Base-by-base conservation (phyloP, 2,797 vertebrate genomes). In the Enteromius thamalakanensis region DNA sequence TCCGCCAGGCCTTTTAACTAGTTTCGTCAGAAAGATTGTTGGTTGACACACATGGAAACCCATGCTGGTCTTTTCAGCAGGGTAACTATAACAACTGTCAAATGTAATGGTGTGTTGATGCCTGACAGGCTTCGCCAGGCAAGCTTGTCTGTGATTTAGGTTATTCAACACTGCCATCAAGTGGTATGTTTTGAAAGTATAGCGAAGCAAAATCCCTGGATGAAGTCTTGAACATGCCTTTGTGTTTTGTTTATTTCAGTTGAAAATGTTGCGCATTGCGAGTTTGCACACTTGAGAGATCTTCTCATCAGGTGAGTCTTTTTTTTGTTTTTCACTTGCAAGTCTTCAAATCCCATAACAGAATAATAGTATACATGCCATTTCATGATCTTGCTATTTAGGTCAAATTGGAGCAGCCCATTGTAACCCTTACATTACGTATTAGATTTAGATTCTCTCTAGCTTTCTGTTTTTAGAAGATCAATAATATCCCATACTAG, bases 191-290 rank as follows among this genome's bases (percentile, higher is more conserved):
- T 45, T 19, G 45, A 53, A 77, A 67, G 40, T 69, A 53, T 62
- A 75, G 3, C 26, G 19, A 49, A 9, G 42, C n/a, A 40, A 42
- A 9, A 49, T 62, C 34, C 10, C 47, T 29, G 19, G 34, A 42
- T 49, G 14, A 53, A n/a, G 64, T 76, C 8, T 32, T 64, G 58
- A 70, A 72, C 10, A 32, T 67, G 29, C 21, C 19, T 62, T 69
- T 11, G 21, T 76, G 7, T 69, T 79, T 76, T 75, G 6, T 87
- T 49, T 68, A 93, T 92, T 87, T 32, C 95, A 99, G 98, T 99
- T 90, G 98, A 99, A 94, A 99, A 99, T 87, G 92, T 95, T 0
- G 94, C 90, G 0, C 98, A 99, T 90, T 98, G 97, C 0, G 97
- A 99, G 92, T 98, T 99, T 90, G 94, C 96, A 89, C 93, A 97